These are phyloP conservation scores for Cnemophilus loriae DNA, from an alignment of 2,113 vertebrate genomes.

Conservation along the genomic window DNA sequence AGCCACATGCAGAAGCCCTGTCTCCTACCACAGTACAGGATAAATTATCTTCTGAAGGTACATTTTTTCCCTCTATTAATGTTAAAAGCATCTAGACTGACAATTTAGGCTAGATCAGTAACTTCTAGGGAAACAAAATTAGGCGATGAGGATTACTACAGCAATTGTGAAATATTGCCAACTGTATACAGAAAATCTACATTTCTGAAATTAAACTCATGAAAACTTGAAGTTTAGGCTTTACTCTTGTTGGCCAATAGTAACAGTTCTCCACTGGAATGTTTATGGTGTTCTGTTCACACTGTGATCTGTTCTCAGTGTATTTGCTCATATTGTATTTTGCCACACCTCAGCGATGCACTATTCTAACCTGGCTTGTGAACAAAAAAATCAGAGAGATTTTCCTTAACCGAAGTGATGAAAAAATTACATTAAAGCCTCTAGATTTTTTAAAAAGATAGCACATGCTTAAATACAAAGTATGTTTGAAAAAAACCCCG, in stretches of 20 bases:
- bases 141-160: background rate
- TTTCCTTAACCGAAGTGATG: background rate
- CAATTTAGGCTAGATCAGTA: background rate
- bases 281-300: background rate
- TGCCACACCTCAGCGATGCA: background rate
- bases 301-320: background rate
- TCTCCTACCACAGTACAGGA: background rate
- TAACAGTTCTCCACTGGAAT: background rate
- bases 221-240: background rate
- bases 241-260: background rate
- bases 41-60: background rate
- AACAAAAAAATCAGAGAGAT: background rate
- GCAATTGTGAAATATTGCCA: background rate
- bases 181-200: background rate
- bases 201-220: background rate
- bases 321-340: background rate
- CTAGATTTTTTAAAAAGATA: background rate
- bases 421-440: background rate
- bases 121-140: background rate
- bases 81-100: background rate
- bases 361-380: background rate
- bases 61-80: background rate
- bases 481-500: background rate
- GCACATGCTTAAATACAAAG: background rate
- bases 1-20: rapidly evolving